Percentiles rank a stretch among this genome's conserved stretches.
Conservation (phyloP, 2,797 vertebrate species). For the Xerus rutilus region DNA sequence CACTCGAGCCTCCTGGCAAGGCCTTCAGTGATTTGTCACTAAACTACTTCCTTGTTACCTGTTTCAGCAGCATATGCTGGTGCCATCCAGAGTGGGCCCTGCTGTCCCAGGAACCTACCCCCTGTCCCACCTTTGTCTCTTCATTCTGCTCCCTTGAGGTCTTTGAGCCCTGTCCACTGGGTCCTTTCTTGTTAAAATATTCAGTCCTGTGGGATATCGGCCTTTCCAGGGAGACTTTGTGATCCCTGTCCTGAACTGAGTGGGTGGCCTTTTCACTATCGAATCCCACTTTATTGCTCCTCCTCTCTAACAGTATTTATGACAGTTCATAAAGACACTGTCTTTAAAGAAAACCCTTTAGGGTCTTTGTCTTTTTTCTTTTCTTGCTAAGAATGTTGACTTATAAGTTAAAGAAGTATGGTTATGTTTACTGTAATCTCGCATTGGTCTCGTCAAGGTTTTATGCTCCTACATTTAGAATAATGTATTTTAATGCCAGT, state of each 20-base stretch:
- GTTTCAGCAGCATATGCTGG: too few species aligned
- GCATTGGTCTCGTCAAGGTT: not conserved
- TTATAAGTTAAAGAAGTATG: not conserved
- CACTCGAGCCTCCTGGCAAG: not conserved
- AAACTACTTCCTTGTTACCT: not conserved
- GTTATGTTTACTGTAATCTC: constrained; percentile 3
- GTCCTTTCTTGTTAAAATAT: not conserved
- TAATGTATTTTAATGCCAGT: not conserved
- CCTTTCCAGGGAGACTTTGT: not conserved
- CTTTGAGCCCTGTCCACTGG: accelerated
- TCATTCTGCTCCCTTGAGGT: not conserved
- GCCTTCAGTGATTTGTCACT: not conserved
- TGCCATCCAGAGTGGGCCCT: not conserved
- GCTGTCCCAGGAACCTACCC: not conserved
- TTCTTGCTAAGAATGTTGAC: constrained; percentile 16
- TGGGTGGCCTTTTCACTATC: not conserved
- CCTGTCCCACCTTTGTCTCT: not conserved
- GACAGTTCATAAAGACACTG: not conserved
- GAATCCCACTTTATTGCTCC: not conserved
- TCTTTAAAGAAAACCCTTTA: too few species aligned
- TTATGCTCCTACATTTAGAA: constrained; percentile 8
- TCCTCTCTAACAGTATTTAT: not conserved
- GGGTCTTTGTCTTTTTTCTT: not conserved
- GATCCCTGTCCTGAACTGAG: not conserved
- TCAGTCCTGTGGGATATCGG: not conserved